A percentile compares a stretch with the other conserved stretches of the same genome.
Evolutionary conservation across 2,797 vertebrate genomes (phyloP).

Genomic region (Galago senegalensis): DNA sequence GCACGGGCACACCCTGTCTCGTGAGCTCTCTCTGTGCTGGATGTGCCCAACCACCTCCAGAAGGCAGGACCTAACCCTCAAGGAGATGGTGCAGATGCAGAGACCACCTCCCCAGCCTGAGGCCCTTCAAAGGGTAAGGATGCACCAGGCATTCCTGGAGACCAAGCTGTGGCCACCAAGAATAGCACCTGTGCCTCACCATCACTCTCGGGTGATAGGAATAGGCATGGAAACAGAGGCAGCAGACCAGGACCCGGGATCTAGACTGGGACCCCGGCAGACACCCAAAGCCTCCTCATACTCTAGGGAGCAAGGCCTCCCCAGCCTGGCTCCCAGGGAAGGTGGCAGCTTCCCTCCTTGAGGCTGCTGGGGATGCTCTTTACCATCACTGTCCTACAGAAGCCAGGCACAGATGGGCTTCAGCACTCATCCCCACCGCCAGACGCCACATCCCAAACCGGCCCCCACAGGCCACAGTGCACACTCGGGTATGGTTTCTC

Average conservation of each 20-base stretch:
- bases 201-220: neutral
- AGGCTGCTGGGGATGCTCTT: neutral
- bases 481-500: neutral
- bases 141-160: neutral
- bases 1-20: neutral
- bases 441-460: neutral
- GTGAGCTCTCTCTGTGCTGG: neutral
- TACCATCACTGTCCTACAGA: too few species aligned
- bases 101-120: neutral
- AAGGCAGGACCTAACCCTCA: neutral
- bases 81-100: neutral
- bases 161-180: neutral
- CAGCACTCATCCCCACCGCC: neutral
- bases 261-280: neutral
- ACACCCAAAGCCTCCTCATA: neutral
- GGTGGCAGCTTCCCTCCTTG: neutral
- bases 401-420: neutral
- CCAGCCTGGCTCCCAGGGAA: neutral
- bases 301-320: neutral
- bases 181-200: neutral
- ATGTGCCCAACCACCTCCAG: neutral
- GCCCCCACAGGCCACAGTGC: neutral
- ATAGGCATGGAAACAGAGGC: neutral
- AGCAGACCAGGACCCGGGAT: neutral
- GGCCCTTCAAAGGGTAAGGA: neutral